Evolutionary conservation across 1,140 invertebrate species (phyloP), one percentile per base, ranked within the genome.

Genomic region (Heliconius himera): DNA sequence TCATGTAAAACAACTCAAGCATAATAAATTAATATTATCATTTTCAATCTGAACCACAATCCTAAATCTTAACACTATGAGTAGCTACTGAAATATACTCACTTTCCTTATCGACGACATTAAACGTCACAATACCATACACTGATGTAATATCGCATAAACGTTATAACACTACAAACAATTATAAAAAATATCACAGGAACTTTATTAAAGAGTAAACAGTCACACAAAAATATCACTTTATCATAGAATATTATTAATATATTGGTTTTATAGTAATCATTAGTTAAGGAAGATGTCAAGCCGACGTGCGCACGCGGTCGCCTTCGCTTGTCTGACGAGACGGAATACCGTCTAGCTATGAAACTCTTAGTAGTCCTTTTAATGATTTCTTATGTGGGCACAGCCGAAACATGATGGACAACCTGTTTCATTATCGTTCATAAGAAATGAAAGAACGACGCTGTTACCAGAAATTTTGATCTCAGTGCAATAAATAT

Each of bases 51-150:
- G 9, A 16, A 29, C 11, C 9, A 66, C 22, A 11, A 66, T 66
- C n/a, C 4, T 16, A 66, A 66, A 66, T 66, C 26, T 66, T 29
- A 29, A 26, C 29, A 13, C 13, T 29, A n/a, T 22, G 9, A 26
- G 13, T 29, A 16, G 60, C 22, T 13, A 66, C 60, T 74, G 18
- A 56, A 74, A 18, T 13, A 16, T 46, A 76, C 60, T 70, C 22
- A 49, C 74, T 76, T 76, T 70, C 38, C 60, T 76, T 76, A 76
- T 76, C 74, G 38, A 22, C n/a, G 60, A 29, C 26, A 29, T 16
- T 22, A 60, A 66, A 66, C 60, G 60, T 66, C 60, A 66, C 60
- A 29, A 66, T n/a, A n/a, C 60, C 60, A 26, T 29, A 66, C 60
- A 66, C 26, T 66, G 60, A 66, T 26, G 60, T 66, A 66, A 66